phyloP scores from a whole-genome alignment of 2,888 invertebrate genomes.

The Rhaphigaster nebulosa region DNA sequence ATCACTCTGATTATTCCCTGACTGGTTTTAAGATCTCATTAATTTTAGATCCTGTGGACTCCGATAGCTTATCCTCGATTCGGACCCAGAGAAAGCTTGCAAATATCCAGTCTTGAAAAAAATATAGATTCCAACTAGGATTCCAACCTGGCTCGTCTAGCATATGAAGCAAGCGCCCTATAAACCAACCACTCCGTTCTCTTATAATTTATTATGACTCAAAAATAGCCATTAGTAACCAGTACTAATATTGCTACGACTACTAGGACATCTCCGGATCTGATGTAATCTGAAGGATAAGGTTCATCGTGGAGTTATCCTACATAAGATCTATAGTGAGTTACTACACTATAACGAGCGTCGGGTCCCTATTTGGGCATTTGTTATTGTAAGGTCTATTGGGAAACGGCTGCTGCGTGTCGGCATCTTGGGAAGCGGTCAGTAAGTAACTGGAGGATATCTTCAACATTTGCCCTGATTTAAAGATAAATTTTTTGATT shows the following conservation, averaged over 20 bases:
- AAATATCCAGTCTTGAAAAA: too few relatives aligned
- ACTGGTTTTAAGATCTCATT: too few relatives aligned
- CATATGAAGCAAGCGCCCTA: too few relatives aligned
- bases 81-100: too few relatives aligned
- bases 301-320: not conserved
- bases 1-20: too few relatives aligned
- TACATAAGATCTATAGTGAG: not conserved
- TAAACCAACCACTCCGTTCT: not conserved
- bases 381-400: not conserved
- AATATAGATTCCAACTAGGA: too few relatives aligned
- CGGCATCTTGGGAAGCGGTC: slow-evolving; percentile 6
- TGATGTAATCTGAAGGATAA: not conserved
- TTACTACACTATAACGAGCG: slow-evolving; percentile 24
- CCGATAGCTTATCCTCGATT: too few relatives aligned
- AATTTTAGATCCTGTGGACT: too few relatives aligned
- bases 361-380: not conserved
- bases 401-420: not conserved
- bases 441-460: not conserved
- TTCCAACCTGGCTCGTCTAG: too few relatives aligned
- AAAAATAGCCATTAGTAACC: not conserved
- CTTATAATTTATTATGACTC: not conserved
- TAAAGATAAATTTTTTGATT: not conserved
- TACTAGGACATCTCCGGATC: not conserved
- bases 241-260: not conserved
- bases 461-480: not conserved